A percentile compares a stretch with the other conserved stretches of the same genome.
These are phyloP conservation scores for Conus canariensis DNA, from an alignment of 2,888 invertebrate genomes.

Conservation along the genomic window DNA sequence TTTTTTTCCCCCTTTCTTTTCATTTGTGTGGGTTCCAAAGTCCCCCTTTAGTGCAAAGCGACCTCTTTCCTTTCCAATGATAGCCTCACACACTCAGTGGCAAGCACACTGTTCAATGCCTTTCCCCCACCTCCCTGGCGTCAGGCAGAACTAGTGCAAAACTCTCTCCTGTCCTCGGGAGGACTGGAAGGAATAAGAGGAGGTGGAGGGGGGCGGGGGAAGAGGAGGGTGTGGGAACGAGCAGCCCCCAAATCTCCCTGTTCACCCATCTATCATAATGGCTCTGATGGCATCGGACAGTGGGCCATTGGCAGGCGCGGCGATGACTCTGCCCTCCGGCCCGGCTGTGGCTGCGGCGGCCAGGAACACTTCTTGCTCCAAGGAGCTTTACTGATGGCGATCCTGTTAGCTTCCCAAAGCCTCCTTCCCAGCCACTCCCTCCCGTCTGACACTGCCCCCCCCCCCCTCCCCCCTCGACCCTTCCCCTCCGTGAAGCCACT, in stretches of 20 bases:
- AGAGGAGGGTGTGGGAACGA: not conserved
- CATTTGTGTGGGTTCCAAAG: too few relatives aligned
- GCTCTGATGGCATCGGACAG: slow-evolving; percentile 2
- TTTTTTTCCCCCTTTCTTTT: too few relatives aligned
- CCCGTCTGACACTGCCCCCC: not conserved
- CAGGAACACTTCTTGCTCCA: too few relatives aligned
- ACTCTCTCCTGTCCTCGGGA: too few relatives aligned
- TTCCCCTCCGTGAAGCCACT: not conserved
- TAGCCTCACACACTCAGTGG: too few relatives aligned
- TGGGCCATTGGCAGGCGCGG: not conserved
- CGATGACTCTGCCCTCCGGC: not conserved
- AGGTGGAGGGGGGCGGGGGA: not conserved
- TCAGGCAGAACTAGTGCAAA: too few relatives aligned
- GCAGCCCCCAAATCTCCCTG: not conserved
- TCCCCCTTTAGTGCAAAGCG: too few relatives aligned
- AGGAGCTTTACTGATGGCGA: slow-evolving; percentile 7
- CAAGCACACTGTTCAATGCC: too few relatives aligned
- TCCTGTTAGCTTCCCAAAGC: not conserved
- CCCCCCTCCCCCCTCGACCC: not conserved
- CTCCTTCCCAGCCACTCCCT: not conserved
- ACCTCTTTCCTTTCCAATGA: too few relatives aligned
- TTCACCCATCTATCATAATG: slow-evolving; percentile 14
- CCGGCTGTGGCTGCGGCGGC: not conserved
- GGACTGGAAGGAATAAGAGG: not conserved
- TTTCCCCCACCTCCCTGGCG: too few relatives aligned